These are phyloP conservation scores for Agelastica alni DNA, from an alignment of 2,888 invertebrate species.

Conservation along the genomic window DNA sequence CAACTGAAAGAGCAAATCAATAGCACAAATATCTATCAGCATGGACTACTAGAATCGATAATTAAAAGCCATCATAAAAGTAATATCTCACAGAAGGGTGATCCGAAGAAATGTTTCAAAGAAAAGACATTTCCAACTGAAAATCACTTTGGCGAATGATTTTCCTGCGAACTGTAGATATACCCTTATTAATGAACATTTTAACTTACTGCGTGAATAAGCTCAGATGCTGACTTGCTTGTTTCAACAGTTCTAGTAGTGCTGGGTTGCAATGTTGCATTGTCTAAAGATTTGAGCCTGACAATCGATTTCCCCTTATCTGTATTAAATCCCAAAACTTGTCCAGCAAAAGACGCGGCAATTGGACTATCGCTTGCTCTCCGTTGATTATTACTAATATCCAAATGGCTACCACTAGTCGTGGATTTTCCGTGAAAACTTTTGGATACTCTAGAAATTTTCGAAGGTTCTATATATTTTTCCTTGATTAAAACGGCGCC, in stretches of 20 bases:
- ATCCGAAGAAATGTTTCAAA: no score
- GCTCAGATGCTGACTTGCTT: neutral
- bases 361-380: conserved; percentile 49
- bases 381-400: conserved; percentile 42
- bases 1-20: no score
- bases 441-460: conserved; percentile 56
- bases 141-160: no score
- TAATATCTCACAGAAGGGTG: no score
- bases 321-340: neutral
- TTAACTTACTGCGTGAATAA: conserved; percentile 4
- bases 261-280: neutral
- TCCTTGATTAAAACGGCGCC: conserved; percentile 59
- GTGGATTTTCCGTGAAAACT: conserved; percentile 56
- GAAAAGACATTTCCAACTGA: no score
- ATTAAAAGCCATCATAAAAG: no score
- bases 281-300: neutral
- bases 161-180: neutral
- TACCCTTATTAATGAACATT: neutral
- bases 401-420: conserved; percentile 41
- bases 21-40: no score
- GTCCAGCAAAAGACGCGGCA: neutral
- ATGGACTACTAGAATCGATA: no score
- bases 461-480: conserved; percentile 59
- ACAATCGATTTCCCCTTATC: conserved; percentile 6
- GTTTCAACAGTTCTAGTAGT: neutral